These are phyloP conservation scores for Chiroxiphia lanceolata DNA, from an alignment of 2,797 vertebrate genomes.

Conservation along the genomic window DNA sequence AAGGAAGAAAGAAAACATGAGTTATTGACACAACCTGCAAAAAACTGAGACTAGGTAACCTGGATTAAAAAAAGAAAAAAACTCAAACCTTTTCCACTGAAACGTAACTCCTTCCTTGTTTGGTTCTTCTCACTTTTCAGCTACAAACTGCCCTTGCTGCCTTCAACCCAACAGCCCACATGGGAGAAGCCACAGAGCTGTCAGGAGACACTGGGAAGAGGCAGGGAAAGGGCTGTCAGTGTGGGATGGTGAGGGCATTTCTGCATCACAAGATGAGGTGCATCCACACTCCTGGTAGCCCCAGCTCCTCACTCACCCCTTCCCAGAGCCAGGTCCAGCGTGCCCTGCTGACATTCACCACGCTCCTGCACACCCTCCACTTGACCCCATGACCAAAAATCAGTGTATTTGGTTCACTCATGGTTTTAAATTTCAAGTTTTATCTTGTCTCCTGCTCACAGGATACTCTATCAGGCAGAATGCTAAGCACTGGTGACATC, in stretches of 20 bases:
- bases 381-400: background rate
- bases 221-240: background rate
- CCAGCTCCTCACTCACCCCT: background rate
- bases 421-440: background rate
- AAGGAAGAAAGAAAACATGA: background rate
- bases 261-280: background rate
- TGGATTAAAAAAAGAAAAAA: no score
- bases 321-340: background rate
- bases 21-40: background rate
- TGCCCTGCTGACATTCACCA: background rate
- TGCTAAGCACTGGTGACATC: background rate
- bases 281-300: background rate
- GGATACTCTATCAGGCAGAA: background rate
- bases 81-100: background rate
- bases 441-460: background rate
- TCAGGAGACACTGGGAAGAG: background rate
- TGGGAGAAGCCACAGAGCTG: background rate
- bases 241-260: accelerated
- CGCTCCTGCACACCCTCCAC: accelerated
- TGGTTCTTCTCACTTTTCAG: background rate
- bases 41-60: background rate
- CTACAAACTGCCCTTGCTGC: background rate
- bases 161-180: background rate
- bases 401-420: background rate
- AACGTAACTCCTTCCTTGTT: background rate